phyloP scores from a whole-genome alignment of 2,888 invertebrate genomes.

The Scaptodrosophila latifasciaeformis region DNA sequence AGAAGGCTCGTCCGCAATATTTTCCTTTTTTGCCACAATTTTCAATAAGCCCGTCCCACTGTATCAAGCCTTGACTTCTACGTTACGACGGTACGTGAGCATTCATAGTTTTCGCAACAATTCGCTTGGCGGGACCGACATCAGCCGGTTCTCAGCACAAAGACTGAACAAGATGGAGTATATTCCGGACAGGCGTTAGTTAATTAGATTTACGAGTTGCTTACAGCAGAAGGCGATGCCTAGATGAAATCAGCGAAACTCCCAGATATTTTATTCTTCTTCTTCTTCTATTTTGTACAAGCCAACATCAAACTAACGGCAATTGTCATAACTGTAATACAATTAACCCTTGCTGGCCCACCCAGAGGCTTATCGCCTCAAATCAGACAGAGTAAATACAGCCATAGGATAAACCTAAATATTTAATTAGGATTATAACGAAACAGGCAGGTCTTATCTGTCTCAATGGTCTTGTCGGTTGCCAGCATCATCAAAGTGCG shows the following conservation, averaged over 20 bases:
- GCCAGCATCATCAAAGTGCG: slow-evolving; percentile 24
- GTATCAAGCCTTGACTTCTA: too few species aligned
- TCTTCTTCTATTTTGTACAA: slow-evolving; percentile 13
- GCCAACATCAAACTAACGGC: slow-evolving; percentile 46
- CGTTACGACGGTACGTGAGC: too few species aligned
- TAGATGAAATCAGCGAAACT: slow-evolving; percentile 17
- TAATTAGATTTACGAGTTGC: slow-evolving; percentile 36
- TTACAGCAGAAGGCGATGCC: neutral
- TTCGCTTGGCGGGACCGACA: too few species aligned
- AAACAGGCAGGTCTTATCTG: slow-evolving; percentile 60
- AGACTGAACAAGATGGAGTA: too few species aligned
- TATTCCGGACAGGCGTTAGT: slow-evolving; percentile 18
- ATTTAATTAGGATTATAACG: slow-evolving; percentile 68
- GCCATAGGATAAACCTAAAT: slow-evolving; percentile 65
- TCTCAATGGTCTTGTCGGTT: slow-evolving; percentile 41
- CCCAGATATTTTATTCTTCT: slow-evolving; percentile 12
- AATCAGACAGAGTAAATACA: slow-evolving; percentile 45
- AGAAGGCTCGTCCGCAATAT: too few species aligned
- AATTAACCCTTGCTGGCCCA: slow-evolving; percentile 55
- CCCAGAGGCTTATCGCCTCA: slow-evolving; percentile 34
- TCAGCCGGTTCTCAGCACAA: too few species aligned
- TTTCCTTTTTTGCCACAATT: too few species aligned
- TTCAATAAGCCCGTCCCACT: too few species aligned
- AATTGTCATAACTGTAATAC: slow-evolving; percentile 66
- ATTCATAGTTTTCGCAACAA: too few species aligned